Percentiles rank a stretch among this genome's conserved stretches.
These are phyloP conservation scores for Drosophila miranda DNA, from an alignment of 1,140 invertebrate genomes.

Conservation along the genomic window DNA sequence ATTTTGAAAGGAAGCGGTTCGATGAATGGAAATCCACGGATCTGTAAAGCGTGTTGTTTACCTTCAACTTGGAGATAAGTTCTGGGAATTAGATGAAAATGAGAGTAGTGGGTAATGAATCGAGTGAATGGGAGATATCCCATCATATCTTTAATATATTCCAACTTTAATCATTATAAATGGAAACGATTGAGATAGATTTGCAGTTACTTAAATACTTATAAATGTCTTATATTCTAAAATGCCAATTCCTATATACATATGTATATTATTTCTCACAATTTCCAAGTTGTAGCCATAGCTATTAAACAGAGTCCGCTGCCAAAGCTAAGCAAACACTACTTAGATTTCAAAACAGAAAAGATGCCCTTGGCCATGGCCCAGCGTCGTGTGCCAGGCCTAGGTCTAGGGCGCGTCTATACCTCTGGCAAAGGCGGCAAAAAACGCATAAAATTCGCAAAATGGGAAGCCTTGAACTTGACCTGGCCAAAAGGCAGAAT, in stretches of 20 bases:
- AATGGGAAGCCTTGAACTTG: constrained; percentile 79
- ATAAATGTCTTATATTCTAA: no score
- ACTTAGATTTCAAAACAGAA: constrained; percentile 9
- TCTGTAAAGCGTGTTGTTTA: no score
- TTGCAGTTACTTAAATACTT: no score
- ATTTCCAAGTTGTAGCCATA: no score
- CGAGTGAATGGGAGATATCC: no score
- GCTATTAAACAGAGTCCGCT: not conserved
- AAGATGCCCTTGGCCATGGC: not conserved
- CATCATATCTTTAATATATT: no score
- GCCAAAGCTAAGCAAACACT: constrained; percentile 19
- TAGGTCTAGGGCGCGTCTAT: not conserved
- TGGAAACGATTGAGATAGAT: no score
- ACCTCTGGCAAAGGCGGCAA: constrained; percentile 34
- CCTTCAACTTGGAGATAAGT: not conserved
- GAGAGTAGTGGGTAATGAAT: no score
- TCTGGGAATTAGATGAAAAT: not conserved
- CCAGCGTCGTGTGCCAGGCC: not conserved
- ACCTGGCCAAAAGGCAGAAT: constrained; percentile 53
- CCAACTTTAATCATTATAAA: no score
- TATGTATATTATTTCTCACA: no score
- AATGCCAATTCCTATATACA: no score
- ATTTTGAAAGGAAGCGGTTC: not conserved
- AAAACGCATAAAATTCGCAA: constrained; percentile 69
- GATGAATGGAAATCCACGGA: constrained; percentile 1